phyloP scores from a whole-genome alignment of 2,113 vertebrate genomes.

The Hemiscyllium ocellatum region DNA sequence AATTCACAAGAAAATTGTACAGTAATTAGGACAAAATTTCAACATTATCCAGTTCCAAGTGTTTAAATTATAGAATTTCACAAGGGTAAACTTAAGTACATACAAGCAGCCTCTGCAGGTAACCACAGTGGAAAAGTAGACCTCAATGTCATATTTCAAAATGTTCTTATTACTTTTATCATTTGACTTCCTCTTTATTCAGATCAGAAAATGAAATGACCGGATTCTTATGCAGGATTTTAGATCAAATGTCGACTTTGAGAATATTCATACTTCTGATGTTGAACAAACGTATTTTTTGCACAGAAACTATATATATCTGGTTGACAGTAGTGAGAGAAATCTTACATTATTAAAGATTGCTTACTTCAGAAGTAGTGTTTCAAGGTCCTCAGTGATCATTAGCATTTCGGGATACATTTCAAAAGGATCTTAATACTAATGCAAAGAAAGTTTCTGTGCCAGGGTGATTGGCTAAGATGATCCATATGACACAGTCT shows the following conservation, averaged over 20 bases:
- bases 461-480: background rate
- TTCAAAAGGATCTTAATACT: background rate
- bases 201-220: too few species aligned
- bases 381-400: background rate
- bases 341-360: constrained; percentile 18
- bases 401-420: background rate
- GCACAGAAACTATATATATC: background rate
- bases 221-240: background rate
- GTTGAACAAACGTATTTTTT: background rate
- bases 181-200: background rate
- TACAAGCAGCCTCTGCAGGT: background rate
- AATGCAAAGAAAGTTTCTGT: background rate
- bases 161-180: background rate
- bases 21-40: background rate
- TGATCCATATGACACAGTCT: background rate
- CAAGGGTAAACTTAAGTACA: background rate
- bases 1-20: background rate
- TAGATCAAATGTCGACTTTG: constrained; percentile 28
- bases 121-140: background rate
- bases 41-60: background rate
- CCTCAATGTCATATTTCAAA: constrained; percentile 12
- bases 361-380: background rate
- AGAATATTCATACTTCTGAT: constrained; percentile 33
- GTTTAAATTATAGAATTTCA: background rate
- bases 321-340: background rate